Evolutionary conservation across 2,797 vertebrate genomes (phyloP).

Genomic region (Gymnothorax reevesii): DNA sequence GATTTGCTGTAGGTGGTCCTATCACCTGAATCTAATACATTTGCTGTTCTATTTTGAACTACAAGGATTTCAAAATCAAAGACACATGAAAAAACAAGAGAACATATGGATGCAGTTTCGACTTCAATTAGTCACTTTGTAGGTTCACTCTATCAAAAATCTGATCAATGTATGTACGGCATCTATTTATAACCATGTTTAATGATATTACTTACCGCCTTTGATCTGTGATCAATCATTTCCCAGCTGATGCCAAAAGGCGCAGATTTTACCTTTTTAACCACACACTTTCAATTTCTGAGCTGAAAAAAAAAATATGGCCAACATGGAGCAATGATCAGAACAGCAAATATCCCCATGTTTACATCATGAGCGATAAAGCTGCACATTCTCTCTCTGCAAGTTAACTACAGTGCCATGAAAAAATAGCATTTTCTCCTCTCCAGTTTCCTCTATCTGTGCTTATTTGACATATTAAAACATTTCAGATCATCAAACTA

Average conservation of each 20-base stretch:
- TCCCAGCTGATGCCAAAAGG: constrained; percentile 65
- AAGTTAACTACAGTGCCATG: not conserved
- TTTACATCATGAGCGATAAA: constrained; percentile 7
- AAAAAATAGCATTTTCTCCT: too few relatives aligned
- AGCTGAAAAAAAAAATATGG: constrained; percentile 4
- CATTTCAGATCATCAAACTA: too few relatives aligned
- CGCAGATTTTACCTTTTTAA: constrained; percentile 45
- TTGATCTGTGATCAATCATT: constrained; percentile 72
- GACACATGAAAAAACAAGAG: constrained; percentile 52
- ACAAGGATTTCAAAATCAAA: constrained; percentile 63
- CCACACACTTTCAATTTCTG: constrained; percentile 23
- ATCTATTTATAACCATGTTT: constrained; percentile 68
- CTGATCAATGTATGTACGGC: constrained; percentile 48
- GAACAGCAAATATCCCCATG: not conserved
- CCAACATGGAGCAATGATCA: not conserved
- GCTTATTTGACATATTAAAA: too few relatives aligned
- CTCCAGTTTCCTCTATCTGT: too few relatives aligned
- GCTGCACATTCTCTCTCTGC: not conserved
- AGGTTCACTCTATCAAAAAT: constrained; percentile 59
- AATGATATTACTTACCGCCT: constrained; percentile 69
- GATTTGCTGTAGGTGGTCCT: constrained; percentile 10
- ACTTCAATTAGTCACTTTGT: constrained; percentile 44
- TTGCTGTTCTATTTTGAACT: constrained; percentile 57
- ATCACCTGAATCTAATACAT: constrained; percentile 33
- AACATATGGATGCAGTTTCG: constrained; percentile 33